phyloP scores from a whole-genome alignment of 2,113 vertebrate species.

The Neogobius melanostomus region DNA sequence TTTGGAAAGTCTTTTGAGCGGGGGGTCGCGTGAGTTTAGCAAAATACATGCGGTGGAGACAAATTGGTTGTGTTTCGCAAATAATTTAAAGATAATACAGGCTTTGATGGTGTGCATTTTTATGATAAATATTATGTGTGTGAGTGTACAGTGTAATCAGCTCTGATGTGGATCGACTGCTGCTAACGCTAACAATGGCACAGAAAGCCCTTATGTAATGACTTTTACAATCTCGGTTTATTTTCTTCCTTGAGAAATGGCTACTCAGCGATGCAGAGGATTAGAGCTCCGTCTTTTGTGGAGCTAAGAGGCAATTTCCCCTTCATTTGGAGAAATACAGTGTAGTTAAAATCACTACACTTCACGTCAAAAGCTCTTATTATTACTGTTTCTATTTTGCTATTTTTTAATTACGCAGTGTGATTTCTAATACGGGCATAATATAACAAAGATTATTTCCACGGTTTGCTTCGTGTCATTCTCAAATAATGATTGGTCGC shows the following conservation, averaged over 20 bases:
- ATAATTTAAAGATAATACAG: conserved; percentile 22
- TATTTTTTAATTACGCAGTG: conserved; percentile 2
- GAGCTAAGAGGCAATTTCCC: conserved; percentile 50
- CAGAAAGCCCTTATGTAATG: conserved; percentile 55
- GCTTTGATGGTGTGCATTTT: conserved; percentile 19
- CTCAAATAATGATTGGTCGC: background rate
- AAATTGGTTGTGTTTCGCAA: conserved; percentile 1
- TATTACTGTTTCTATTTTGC: conserved; percentile 24
- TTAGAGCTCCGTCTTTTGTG: conserved; percentile 53
- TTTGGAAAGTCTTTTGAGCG: conserved; percentile 8
- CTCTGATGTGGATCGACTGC: conserved; percentile 30
- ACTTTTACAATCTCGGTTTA: conserved; percentile 60
- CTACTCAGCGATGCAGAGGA: conserved; percentile 59
- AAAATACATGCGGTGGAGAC: conserved; percentile 2
- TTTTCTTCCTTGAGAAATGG: conserved; percentile 55
- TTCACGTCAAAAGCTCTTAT: conserved; percentile 35
- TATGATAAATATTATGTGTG: conserved; percentile 21
- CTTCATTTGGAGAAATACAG: conserved; percentile 55
- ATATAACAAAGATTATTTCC: conserved; percentile 21
- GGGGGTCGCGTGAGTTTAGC: conserved; percentile 10
- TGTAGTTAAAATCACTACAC: conserved; percentile 40
- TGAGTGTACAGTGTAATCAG: conserved; percentile 24
- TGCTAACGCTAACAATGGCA: conserved; percentile 49
- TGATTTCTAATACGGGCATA: conserved; percentile 30
- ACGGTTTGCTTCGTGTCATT: conserved; percentile 22